Evolutionary conservation across 2,888 invertebrate species (phyloP).

Genomic region (Cheilosia urbana): DNA sequence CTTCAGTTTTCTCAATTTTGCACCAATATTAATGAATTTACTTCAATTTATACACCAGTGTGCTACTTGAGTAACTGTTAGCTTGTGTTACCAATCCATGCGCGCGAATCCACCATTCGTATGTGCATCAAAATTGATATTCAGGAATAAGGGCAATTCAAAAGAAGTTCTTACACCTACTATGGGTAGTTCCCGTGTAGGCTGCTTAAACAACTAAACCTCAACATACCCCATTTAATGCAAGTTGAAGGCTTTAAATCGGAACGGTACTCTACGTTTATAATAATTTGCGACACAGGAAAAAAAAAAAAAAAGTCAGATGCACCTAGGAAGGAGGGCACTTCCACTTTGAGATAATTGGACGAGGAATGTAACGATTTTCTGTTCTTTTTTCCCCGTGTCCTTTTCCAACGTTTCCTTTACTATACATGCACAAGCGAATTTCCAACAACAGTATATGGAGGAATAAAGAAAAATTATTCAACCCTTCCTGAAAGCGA

Average conservation of each 20-base stretch:
- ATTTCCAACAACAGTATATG: conserved; percentile 51
- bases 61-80: too few relatives aligned
- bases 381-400: conserved; percentile 27
- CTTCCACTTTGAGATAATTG: conserved; percentile 68
- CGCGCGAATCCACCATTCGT: too few relatives aligned
- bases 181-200: not conserved
- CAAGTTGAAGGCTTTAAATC: not conserved
- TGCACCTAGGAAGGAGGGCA: conserved; percentile 14
- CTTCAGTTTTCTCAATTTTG: too few relatives aligned
- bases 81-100: too few relatives aligned
- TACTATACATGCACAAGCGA: conserved; percentile 54
- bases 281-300: conserved; percentile 10
- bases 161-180: too few relatives aligned
- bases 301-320: conserved; percentile 24
- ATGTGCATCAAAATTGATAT: too few relatives aligned
- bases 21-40: too few relatives aligned
- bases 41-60: too few relatives aligned
- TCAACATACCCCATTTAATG: not conserved
- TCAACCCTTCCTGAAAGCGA: conserved; percentile 74
- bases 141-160: too few relatives aligned
- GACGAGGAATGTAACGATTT: conserved; percentile 55
- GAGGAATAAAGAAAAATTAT: conserved; percentile 70
- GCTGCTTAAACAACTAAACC: not conserved
- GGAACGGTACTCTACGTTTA: not conserved
- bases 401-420: conserved; percentile 57